Base-by-base conservation (phyloP, 2,888 invertebrate genomes). In the Flexamia atlantica region DNA sequence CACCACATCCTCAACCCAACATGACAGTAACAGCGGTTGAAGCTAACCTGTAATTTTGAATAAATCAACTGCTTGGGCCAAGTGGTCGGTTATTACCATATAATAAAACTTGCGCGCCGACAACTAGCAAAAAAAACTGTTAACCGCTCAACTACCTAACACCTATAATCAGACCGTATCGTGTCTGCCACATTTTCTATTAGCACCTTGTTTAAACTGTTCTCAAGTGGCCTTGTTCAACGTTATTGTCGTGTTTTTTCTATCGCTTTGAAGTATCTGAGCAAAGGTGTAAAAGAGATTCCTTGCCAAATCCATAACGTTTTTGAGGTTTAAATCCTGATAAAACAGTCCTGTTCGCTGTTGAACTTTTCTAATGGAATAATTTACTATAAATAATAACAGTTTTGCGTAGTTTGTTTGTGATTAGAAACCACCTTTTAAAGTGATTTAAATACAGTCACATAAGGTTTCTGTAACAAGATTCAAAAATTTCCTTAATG, bases 31-130 rank as follows among this genome's bases (percentile, higher is more conserved):
- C 17, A 53, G 53, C 53, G 53, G 53, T 20, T 9, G 53, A 53
- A 1, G 64, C 57, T 1, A 30, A 64, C 64, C 64, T 28, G 30
- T 17, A 64, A 64, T 64, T 64, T 64, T 28, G 64, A 64, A 64
- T 64, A 64, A 64, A 64, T 64, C 64, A 64, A 64, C 64, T 17
- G 64, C 28, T 20, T 64, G 28, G 30, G 1, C 64, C 64, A 64
- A 57, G 64, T 14, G 30, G 64, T 64, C n/a, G 14, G 64, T 64
- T 64, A 28, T 64, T 64, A 64, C 64, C 28, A 64, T 64, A 64
- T 64, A 64, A 64, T 64, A 64, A 64, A 64, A 64, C 64, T 64
- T 64, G 57, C 28, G 64, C 25, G 64, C 28, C 25, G 28, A 64
- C 64, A 28, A 53, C 20, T 20, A 30, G 17, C 28, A 64, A 64